Conservation (phyloP, 2,888 invertebrate genomes). For the Galerucella calmariensis region DNA sequence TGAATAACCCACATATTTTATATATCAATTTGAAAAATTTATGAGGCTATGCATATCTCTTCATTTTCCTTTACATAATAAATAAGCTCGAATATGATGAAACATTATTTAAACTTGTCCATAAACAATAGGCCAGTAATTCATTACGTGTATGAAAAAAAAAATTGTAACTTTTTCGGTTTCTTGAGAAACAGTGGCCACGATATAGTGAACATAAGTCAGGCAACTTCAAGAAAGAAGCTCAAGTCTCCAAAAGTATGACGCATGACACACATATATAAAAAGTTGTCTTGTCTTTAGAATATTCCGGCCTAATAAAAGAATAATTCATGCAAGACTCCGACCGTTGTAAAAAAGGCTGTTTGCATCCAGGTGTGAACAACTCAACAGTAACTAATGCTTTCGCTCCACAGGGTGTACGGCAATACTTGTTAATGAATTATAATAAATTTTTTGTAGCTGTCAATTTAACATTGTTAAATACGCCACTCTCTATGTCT, state of each 20-base stretch:
- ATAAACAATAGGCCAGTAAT: neutral
- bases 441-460: constrained; percentile 47
- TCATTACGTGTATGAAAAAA: neutral
- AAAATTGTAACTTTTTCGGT: no score
- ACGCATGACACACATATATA: no score
- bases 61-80: constrained; percentile 34
- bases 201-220: no score
- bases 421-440: constrained; percentile 51
- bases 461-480: constrained; percentile 45
- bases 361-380: constrained; percentile 51
- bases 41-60: constrained; percentile 36
- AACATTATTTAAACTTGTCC: constrained; percentile 36
- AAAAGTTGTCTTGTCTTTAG: neutral
- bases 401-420: constrained; percentile 49
- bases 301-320: constrained; percentile 21
- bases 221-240: no score
- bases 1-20: constrained; percentile 39
- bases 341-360: constrained; percentile 39
- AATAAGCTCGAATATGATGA: constrained; percentile 28
- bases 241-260: no score
- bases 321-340: constrained; percentile 47
- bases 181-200: no score
- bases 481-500: constrained; percentile 14
- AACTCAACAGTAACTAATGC: constrained; percentile 49
- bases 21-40: constrained; percentile 37